Conservation (phyloP, 2,797 vertebrate species). For the Takifugu rubripes region DNA sequence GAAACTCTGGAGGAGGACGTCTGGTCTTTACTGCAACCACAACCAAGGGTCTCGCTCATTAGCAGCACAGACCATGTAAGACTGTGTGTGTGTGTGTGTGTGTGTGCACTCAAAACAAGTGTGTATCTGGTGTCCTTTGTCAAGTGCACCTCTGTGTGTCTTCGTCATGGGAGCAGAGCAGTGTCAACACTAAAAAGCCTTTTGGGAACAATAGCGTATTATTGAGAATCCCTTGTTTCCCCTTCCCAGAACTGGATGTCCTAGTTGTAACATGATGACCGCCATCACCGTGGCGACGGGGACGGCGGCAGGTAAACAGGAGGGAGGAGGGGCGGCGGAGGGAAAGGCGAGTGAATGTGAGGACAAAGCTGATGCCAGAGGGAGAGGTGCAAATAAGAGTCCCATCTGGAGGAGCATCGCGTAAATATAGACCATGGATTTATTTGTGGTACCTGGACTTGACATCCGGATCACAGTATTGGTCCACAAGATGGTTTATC, state of each 20-base stretch:
- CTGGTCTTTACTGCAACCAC: no score
- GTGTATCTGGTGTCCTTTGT: constrained; percentile 31
- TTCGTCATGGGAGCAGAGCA: constrained; percentile 31
- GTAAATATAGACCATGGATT: neutral
- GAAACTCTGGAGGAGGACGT: no score
- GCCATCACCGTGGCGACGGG: constrained; percentile 49
- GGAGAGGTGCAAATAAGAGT: neutral
- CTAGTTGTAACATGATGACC: constrained; percentile 64
- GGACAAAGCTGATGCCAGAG: constrained; percentile 1
- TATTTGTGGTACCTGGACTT: neutral
- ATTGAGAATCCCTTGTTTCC: constrained; percentile 66
- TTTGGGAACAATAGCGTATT: constrained; percentile 69
- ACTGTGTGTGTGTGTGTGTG: constrained; percentile 23
- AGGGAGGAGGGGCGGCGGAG: constrained; percentile 6
- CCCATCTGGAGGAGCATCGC: neutral
- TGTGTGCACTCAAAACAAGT: constrained; percentile 7
- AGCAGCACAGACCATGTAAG: neutral
- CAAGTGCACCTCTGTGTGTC: constrained; percentile 15
- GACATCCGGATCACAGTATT: no score
- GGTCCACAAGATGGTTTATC: neutral
- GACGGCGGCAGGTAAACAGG: constrained; percentile 64
- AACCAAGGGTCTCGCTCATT: no score
- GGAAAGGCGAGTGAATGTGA: constrained; percentile 1
- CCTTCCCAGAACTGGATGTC: constrained; percentile 58
- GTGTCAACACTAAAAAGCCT: constrained; percentile 29